Evolutionary conservation across 2,797 vertebrate species (phyloP), one percentile per base, ranked within the genome.

Genomic region (Pteropus rufus): DNA sequence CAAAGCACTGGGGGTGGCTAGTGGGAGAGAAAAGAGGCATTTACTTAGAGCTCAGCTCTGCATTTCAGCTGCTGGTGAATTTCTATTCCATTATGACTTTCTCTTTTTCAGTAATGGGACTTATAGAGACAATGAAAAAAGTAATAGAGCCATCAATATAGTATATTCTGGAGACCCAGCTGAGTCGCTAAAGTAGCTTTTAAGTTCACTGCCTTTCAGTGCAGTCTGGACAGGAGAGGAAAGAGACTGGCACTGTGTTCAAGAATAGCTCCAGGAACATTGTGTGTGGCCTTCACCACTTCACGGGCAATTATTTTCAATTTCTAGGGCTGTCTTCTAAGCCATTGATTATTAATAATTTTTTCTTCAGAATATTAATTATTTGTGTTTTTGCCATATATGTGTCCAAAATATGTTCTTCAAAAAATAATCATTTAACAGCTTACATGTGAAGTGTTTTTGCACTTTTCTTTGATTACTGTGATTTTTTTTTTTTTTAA

Each of bases 71-170:
- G 60, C 91, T 23, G 46, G 44, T 44, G 91, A 54, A 54, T 91
- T 95, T 91, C 93, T 76, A 2, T 92, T 81, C 67, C 39, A 29
- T 92, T 80, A 77, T 1, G 34, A 88, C 77, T 72, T 93, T 90
- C 72, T 95, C 70, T 67, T 91, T 86, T 81, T 94, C 89, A 23
- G 29, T 89, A 95, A 85, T 72, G 60, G 65, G 67, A 90, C 72
- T 65, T 83, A 76, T 0, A 49, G 62, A 94, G 89, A 90, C 89
- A 87, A 81, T 85, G 54, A 85, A 84, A 96, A 94, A 86, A 41
- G 89, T 79, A 93, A 85, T 89, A 86, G 77, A 85, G 46, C 73
- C 56, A 79, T 95, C 82, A 69, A 56, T 85, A 83, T 16, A 34
- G 77, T 88, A 7, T 76, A 56, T 93, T 85, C 86, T 82, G 82